These are phyloP conservation scores for Oreotragus oreotragus DNA, from an alignment of 2,113 vertebrate genomes.

Conservation along the genomic window DNA sequence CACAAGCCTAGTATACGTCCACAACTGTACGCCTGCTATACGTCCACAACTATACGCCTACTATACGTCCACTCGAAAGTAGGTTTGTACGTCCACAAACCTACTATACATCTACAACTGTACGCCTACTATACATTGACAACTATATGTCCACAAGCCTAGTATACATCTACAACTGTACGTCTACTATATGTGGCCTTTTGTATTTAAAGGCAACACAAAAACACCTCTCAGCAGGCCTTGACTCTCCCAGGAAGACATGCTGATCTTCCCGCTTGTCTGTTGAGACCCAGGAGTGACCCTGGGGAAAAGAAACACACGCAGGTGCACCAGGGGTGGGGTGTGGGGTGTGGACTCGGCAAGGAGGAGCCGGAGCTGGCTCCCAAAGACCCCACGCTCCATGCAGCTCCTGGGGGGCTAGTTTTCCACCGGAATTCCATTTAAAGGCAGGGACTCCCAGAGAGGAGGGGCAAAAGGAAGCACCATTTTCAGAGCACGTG, in stretches of 20 bases:
- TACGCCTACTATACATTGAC: too few relatives aligned
- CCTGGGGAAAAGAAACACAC: fast-evolving
- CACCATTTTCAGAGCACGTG: neutral
- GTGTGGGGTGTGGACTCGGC: fast-evolving
- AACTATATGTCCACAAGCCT: too few relatives aligned
- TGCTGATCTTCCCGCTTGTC: fast-evolving
- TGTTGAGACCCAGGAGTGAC: neutral
- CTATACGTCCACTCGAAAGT: too few relatives aligned
- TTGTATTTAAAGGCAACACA: neutral
- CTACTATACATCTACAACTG: too few relatives aligned
- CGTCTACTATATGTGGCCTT: too few relatives aligned
- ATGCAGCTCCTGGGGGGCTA: fast-evolving
- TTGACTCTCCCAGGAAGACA: too few relatives aligned
- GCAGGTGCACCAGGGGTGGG: neutral
- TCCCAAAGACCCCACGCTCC: neutral
- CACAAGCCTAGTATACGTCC: fast-evolving
- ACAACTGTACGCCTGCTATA: too few relatives aligned
- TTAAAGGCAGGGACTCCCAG: neutral
- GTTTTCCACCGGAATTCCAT: neutral
- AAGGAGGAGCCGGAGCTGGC: too few relatives aligned
- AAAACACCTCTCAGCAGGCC: neutral
- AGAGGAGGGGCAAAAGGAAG: neutral
- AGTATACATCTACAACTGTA: too few relatives aligned
- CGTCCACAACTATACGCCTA: too few relatives aligned
- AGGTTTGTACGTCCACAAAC: too few relatives aligned